Conservation (phyloP, 2,113 vertebrate species). For the Psilopsiagon aurifrons region DNA sequence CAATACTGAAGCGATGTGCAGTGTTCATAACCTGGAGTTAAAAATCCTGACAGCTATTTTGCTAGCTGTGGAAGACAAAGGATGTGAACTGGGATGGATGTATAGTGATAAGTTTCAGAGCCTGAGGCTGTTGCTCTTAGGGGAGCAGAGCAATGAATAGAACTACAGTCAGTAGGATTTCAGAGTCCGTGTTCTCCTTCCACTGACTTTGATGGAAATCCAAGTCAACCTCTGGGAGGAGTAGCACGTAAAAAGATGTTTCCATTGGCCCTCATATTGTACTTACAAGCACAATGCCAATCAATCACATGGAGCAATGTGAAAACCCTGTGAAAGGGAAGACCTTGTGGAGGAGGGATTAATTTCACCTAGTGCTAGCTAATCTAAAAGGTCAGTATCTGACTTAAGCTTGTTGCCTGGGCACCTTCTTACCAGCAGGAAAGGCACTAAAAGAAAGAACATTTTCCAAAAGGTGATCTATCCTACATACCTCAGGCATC, state of each 20-base stretch:
- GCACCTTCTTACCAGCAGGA: not conserved
- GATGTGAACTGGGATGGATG: not conserved
- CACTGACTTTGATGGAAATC: not conserved
- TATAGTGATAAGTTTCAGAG: not conserved
- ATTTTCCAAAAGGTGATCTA: not conserved
- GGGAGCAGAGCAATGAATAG: not conserved
- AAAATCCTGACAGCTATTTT: not conserved
- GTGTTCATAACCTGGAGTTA: not conserved
- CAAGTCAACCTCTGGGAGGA: not conserved
- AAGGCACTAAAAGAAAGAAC: not conserved
- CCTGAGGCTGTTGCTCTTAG: not conserved
- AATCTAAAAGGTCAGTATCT: not conserved
- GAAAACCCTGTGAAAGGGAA: not conserved
- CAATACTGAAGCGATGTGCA: not conserved
- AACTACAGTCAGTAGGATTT: not conserved
- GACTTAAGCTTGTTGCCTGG: not conserved
- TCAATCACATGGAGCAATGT: not conserved
- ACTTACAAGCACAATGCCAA: not conserved
- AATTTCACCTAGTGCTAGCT: not conserved
- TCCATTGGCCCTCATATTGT: not conserved
- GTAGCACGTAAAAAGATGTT: not conserved
- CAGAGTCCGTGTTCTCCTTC: not conserved
- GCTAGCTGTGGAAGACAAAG: not conserved
- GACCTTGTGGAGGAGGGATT: not conserved
- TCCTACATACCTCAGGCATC: not conserved